Evolutionary conservation across 2,113 vertebrate species (phyloP), one percentile per base, ranked within the genome.

Genomic region (Pollachius pollachius): DNA sequence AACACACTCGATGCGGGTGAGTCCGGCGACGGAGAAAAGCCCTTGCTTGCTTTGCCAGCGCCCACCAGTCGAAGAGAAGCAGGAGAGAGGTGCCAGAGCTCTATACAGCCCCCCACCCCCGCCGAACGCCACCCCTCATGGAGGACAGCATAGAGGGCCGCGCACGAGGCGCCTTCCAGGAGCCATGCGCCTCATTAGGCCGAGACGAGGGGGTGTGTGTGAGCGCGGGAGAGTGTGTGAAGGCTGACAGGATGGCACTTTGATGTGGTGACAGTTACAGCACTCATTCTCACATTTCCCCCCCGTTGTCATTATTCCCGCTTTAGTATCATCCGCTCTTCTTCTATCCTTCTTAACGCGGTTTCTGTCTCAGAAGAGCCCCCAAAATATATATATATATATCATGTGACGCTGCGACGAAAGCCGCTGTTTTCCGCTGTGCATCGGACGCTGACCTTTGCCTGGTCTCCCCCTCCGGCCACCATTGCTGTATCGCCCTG

Each of bases 151-250:
- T 68, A 64, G 73, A 52, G 70, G 72, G 65, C 15, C n/a, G 21
- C 72, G 77, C 65, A 0, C 19, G 64, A 81, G 41, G 41, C 12
- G 12, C 11, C 9, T 71, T 80, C 75, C 83, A 78, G 68, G 81
- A 84, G 75, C 81, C 81, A 78, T 80, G 85, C 84, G 88, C 78
- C 88, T 93, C 90, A 91, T 92, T 91, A 90, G 81, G 85, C 76
- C 78, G 83, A 78, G 79, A 87, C 74, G 81, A 89, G 81, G 83
- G 74, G 81, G 81, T 72, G 84, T 75, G 82, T 77, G 78, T 71
- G 79, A 84, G 80, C 71, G 74, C 79, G 52, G 68, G 58, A 19
- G 18, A 15, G 52, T 48, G 41, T 9, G 41, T 7, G 41, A 9
- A 48, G 41, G 41, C 9, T 48, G 82, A 85, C 84, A 84, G 21